These are phyloP conservation scores for Synanthedon formicaeformis DNA, from an alignment of 2,888 invertebrate genomes.

Conservation along the genomic window DNA sequence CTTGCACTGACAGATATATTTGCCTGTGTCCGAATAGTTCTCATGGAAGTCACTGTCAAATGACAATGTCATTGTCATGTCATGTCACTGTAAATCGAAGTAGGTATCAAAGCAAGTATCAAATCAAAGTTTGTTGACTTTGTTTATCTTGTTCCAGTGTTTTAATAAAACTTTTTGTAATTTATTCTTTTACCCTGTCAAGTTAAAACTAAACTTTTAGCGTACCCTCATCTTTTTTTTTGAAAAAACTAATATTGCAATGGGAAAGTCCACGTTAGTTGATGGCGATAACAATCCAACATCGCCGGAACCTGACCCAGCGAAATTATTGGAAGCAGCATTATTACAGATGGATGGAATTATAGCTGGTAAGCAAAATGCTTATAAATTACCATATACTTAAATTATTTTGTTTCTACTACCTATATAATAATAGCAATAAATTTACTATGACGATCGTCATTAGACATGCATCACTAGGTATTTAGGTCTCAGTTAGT, in stretches of 20 bases:
- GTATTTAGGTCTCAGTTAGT: conserved; percentile 26
- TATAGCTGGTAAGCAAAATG: conserved; percentile 75
- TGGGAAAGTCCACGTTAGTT: conserved; percentile 59
- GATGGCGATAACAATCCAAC: conserved; percentile 65
- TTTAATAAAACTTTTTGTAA: no score
- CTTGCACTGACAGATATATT: no score
- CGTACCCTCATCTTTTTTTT: neutral
- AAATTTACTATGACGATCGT: neutral
- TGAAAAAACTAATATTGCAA: conserved; percentile 23
- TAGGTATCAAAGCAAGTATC: no score
- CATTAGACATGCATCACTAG: conserved; percentile 25
- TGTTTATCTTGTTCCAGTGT: no score
- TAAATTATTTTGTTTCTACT: neutral
- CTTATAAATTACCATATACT: neutral
- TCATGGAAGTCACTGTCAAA: no score
- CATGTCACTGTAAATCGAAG: no score
- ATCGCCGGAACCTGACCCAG: conserved; percentile 74
- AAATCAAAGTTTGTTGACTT: no score
- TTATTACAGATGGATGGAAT: conserved; percentile 91
- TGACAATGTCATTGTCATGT: no score
- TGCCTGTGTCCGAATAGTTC: no score
- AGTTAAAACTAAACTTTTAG: no score
- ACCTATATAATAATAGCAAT: neutral
- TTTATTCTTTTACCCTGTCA: no score
- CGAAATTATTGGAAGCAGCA: conserved; percentile 87